Conservation (phyloP, 2,113 vertebrate genomes). For the Psephotus haematonotus region DNA sequence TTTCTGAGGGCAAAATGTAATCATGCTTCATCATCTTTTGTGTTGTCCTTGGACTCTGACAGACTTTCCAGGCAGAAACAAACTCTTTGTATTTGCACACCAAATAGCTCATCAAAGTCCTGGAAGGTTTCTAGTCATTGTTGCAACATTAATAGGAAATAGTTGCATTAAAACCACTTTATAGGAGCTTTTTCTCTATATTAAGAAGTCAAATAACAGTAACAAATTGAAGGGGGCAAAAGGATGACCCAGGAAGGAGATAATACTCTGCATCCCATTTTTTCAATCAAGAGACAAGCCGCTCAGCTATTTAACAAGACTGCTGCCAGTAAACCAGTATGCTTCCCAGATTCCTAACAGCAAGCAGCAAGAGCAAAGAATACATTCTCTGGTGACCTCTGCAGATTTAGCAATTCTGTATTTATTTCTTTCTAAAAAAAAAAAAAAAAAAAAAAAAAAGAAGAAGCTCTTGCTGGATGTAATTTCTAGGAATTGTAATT, state of each 20-base stretch:
- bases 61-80: neutral
- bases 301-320: neutral
- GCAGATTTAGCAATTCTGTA: neutral
- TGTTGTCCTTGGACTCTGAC: neutral
- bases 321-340: slow-evolving; percentile 15
- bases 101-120: neutral
- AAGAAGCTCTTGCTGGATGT: neutral
- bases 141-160: neutral
- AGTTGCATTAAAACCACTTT: neutral
- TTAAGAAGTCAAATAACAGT: neutral
- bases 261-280: neutral
- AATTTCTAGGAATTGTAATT: slow-evolving; percentile 5
- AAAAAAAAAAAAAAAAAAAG: neutral
- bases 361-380: neutral
- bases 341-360: neutral
- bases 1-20: slow-evolving; percentile 27
- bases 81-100: neutral
- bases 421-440: neutral
- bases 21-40: neutral
- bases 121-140: neutral
- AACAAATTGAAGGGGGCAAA: neutral
- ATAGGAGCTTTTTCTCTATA: neutral
- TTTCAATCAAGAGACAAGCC: neutral
- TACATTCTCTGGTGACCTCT: neutral
- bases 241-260: neutral